Evolutionary conservation across 2,888 invertebrate genomes (phyloP).

Genomic region (Mythimna albipuncta): DNA sequence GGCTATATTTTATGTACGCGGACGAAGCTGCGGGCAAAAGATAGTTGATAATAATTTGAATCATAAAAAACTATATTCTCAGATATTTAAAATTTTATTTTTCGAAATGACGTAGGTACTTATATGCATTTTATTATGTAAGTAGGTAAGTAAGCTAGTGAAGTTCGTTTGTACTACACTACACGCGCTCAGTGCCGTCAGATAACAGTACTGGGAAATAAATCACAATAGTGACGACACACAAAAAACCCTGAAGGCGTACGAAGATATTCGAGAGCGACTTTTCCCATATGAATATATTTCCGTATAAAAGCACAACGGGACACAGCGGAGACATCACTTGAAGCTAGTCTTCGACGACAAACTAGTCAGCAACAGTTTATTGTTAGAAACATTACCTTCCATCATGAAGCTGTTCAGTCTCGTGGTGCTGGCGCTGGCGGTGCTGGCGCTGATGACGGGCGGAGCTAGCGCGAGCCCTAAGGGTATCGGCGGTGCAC

Average conservation of each 20-base stretch:
- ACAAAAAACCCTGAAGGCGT: constrained; percentile 25
- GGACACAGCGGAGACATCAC: background rate
- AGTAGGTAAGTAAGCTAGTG: background rate
- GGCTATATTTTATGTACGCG: too few species aligned
- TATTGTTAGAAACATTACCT: background rate
- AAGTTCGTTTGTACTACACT: background rate
- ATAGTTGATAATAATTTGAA: too few species aligned
- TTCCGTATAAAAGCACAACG: constrained; percentile 16
- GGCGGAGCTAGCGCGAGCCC: constrained; percentile 58
- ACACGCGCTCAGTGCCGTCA: background rate
- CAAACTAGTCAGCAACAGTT: background rate
- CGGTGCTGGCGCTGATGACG: constrained; percentile 51
- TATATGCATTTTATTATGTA: too few species aligned
- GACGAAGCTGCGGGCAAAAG: too few species aligned
- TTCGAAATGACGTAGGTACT: too few species aligned
- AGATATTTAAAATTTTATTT: too few species aligned
- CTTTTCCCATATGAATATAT: constrained; percentile 7
- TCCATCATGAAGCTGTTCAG: constrained; percentile 42
- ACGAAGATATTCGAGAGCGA: background rate
- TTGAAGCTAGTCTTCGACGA: constrained; percentile 3
- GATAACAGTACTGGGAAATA: constrained; percentile 13
- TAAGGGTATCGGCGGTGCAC: constrained; percentile 42
- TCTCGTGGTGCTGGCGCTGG: constrained; percentile 32
- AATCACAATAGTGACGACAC: constrained; percentile 15
- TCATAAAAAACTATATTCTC: too few species aligned